Percentiles rank a stretch among this genome's conserved stretches.
Conservation (phyloP, 2,113 vertebrate genomes). For the Uropsilus gracilis region DNA sequence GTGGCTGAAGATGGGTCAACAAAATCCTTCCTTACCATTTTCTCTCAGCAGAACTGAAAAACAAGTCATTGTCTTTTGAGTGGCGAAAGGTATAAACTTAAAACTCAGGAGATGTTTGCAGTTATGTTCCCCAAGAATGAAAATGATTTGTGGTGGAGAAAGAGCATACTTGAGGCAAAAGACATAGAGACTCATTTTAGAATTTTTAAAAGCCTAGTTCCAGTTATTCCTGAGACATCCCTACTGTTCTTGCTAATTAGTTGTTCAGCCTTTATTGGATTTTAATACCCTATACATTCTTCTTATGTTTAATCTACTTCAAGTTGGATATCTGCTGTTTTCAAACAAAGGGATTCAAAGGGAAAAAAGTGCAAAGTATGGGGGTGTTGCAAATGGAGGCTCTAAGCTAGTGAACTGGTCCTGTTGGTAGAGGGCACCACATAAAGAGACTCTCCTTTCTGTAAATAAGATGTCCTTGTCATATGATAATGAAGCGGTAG, state of each 20-base stretch:
- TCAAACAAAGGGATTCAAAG: constrained; percentile 31
- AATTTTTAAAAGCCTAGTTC: neutral
- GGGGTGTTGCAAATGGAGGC: neutral
- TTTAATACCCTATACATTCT: constrained; percentile 42
- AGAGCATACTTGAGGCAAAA: neutral
- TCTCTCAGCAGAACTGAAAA: constrained; percentile 37
- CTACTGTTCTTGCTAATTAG: constrained; percentile 49
- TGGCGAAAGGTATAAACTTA: neutral
- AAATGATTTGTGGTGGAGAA: neutral
- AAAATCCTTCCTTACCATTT: neutral
- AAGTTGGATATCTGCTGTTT: constrained; percentile 64
- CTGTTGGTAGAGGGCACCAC: neutral
- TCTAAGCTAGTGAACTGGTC: neutral
- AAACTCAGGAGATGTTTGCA: constrained; percentile 33
- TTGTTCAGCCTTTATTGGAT: constrained; percentile 47
- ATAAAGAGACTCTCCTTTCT: neutral
- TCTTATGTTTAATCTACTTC: constrained; percentile 58
- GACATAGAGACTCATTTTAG: neutral
- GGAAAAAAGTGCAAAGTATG: neutral
- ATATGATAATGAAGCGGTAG: neutral
- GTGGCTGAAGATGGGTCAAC: neutral
- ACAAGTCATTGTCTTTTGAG: neutral
- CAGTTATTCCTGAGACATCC: neutral
- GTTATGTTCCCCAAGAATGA: neutral
- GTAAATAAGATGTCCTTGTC: neutral